A percentile compares a stretch with the other conserved stretches of the same genome.
Conservation (phyloP, 2,888 invertebrate species). For the Xylocampa areola region DNA sequence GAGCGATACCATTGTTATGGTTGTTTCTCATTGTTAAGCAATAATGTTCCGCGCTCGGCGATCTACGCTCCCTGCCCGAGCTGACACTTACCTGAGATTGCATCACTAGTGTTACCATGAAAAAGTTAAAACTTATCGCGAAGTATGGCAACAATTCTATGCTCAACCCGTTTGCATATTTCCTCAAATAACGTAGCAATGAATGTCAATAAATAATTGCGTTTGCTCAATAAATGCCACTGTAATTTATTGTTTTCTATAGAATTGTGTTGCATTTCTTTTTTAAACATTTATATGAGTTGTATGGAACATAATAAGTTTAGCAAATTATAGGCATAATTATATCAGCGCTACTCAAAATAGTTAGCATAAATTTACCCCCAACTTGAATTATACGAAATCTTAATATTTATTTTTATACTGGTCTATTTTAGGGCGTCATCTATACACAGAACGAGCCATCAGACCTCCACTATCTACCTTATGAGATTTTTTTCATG, state of each 20-base stretch:
- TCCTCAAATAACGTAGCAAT: slow-evolving; percentile 2
- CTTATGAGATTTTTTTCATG: slow-evolving; percentile 38
- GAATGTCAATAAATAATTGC: slow-evolving; percentile 13
- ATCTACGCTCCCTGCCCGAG: slow-evolving; percentile 69
- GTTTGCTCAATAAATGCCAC: slow-evolving; percentile 14
- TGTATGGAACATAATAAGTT: slow-evolving; percentile 25
- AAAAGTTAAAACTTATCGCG: slow-evolving; percentile 7
- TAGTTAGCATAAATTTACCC: not conserved
- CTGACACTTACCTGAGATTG: slow-evolving; percentile 62
- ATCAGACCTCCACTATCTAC: slow-evolving; percentile 18
- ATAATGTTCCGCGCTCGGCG: slow-evolving; percentile 62
- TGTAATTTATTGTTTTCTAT: slow-evolving; percentile 27
- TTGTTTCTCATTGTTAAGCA: slow-evolving; percentile 45
- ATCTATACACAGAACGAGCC: not conserved
- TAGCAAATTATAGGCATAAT: slow-evolving; percentile 5
- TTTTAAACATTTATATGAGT: slow-evolving; percentile 20
- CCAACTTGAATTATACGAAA: not conserved
- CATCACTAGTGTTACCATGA: slow-evolving; percentile 46
- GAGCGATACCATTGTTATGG: slow-evolving; percentile 34
- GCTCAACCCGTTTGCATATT: not conserved
- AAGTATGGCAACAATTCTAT: slow-evolving; percentile 1
- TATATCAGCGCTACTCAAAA: not conserved
- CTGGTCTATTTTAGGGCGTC: no score
- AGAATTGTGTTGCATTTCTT: slow-evolving; percentile 25
- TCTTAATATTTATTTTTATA: no score